These are phyloP conservation scores for Synchiropus splendidus DNA, from an alignment of 2,113 vertebrate species.

Conservation along the genomic window DNA sequence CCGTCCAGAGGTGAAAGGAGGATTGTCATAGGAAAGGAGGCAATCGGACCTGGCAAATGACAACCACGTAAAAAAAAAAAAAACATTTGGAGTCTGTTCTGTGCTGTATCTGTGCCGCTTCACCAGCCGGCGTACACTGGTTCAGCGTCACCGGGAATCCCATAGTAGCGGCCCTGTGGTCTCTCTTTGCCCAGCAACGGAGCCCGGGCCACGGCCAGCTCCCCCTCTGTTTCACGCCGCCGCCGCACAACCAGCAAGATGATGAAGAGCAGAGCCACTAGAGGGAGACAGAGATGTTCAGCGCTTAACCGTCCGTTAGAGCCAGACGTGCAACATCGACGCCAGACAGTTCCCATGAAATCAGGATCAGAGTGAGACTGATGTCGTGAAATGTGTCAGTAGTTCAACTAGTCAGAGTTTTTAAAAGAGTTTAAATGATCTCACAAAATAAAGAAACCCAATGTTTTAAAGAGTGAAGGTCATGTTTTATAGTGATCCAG, in stretches of 20 bases:
- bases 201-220: constrained; percentile 52
- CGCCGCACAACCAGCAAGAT: constrained; percentile 64
- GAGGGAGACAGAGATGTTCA: constrained; percentile 7
- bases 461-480: too few relatives aligned
- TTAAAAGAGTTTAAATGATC: too few relatives aligned
- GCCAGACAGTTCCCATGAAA: constrained; percentile 1
- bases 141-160: constrained; percentile 67
- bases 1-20: too few relatives aligned
- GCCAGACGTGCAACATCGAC: not conserved
- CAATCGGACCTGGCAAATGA: too few relatives aligned
- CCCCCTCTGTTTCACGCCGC: constrained; percentile 42
- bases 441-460: too few relatives aligned
- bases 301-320: not conserved
- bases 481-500: constrained; percentile 5
- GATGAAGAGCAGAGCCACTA: constrained; percentile 68
- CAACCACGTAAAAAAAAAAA: too few relatives aligned
- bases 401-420: too few relatives aligned
- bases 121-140: constrained; percentile 84
- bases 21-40: too few relatives aligned
- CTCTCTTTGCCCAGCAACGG: constrained; percentile 64
- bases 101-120: constrained; percentile 17
- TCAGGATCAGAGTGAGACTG: too few relatives aligned
- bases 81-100: constrained; percentile 1
- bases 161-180: constrained; percentile 53
- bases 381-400: too few relatives aligned